A percentile compares a stretch with the other conserved stretches of the same genome.
Evolutionary conservation across 1,140 invertebrate genomes (phyloP).

Genomic region (Drosophila saltans): DNA sequence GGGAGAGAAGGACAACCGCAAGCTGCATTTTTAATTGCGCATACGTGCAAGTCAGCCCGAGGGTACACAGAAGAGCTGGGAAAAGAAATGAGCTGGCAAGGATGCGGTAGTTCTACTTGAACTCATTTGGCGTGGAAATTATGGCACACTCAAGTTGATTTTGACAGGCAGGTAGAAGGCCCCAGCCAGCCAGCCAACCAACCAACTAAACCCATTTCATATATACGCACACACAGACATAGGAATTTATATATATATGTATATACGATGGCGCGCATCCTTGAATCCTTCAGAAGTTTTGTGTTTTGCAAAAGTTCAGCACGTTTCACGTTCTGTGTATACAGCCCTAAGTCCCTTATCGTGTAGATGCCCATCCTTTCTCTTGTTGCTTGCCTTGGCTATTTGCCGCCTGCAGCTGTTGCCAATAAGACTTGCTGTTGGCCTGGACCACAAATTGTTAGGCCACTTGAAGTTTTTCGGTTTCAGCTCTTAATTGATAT

Average conservation of each 20-base stretch:
- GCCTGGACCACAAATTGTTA: constrained; percentile 40
- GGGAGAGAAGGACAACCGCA: constrained; percentile 58
- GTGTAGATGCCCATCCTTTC: constrained; percentile 7
- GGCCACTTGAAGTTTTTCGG: constrained; percentile 36
- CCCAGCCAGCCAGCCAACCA: constrained; percentile 1
- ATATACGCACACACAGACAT: constrained; percentile 19
- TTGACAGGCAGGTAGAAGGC: constrained; percentile 69
- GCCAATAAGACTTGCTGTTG: constrained; percentile 1
- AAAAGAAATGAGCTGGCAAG: constrained; percentile 27
- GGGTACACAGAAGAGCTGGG: constrained; percentile 24
- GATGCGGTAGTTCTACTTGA: constrained; percentile 66
- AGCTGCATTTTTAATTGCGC: constrained; percentile 80
- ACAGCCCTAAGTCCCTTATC: constrained; percentile 7
- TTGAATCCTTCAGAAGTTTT: constrained; percentile 66
- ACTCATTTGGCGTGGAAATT: constrained; percentile 76
- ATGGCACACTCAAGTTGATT: constrained; percentile 75
- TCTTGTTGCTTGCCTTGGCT: background rate
- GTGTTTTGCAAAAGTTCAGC: constrained; percentile 47
- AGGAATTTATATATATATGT: background rate
- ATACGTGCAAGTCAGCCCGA: constrained; percentile 62
- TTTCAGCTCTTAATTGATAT: constrained; percentile 67
- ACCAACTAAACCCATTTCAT: constrained; percentile 17
- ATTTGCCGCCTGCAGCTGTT: constrained; percentile 24
- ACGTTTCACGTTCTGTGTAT: constrained; percentile 46
- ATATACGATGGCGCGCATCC: constrained; percentile 38